phyloP scores from a whole-genome alignment of 2,113 vertebrate species.

The Solea senegalensis region DNA sequence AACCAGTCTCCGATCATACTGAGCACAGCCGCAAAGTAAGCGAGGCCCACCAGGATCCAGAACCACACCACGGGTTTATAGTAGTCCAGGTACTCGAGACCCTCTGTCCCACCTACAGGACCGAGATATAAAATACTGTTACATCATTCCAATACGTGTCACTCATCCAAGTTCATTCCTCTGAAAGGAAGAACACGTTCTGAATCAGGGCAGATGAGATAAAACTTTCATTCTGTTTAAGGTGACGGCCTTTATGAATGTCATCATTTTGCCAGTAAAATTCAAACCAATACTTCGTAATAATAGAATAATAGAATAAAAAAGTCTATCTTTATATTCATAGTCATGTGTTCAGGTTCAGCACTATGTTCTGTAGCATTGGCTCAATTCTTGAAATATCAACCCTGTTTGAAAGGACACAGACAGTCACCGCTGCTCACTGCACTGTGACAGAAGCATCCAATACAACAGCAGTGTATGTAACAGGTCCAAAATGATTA shows the following conservation, averaged over 20 bases:
- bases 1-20: slow-evolving; percentile 99
- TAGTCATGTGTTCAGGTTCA: neutral
- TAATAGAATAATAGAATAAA: no score
- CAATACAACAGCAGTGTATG: slow-evolving; percentile 14
- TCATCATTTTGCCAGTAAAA: no score
- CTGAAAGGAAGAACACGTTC: neutral
- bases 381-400: slow-evolving; percentile 14
- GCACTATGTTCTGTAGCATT: neutral
- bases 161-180: neutral
- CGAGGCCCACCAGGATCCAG: slow-evolving; percentile 98
- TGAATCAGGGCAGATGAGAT: no score
- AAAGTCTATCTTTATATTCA: no score
- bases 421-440: neutral
- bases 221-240: no score
- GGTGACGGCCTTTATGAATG: no score
- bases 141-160: neutral
- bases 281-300: no score
- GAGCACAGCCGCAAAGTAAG: slow-evolving; percentile 97
- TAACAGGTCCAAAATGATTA: slow-evolving; percentile 31
- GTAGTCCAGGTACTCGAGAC: slow-evolving; percentile 89
- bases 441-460: slow-evolving; percentile 16
- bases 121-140: neutral
- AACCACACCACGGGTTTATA: slow-evolving; percentile 99
- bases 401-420: slow-evolving; percentile 2
- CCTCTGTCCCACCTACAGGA: slow-evolving; percentile 87